These are phyloP conservation scores for Lytechinus variegatus DNA, from an alignment of 35 echinoderm and acorn worm species.

Conservation along the genomic window DNA sequence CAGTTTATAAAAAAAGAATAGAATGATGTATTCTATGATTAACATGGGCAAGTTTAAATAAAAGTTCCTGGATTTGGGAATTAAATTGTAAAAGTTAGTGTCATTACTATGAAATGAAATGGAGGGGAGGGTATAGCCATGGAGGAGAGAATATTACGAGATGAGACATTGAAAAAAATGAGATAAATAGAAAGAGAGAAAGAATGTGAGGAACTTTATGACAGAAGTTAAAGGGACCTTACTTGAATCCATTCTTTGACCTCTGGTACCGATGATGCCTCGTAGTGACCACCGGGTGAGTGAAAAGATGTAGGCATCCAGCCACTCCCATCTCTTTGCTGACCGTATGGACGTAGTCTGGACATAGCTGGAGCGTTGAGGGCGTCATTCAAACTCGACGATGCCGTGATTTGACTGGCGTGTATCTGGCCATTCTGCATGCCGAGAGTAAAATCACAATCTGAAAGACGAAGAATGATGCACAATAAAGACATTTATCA, in stretches of 20 bases:
- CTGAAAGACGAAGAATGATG: slow-evolving; percentile 20
- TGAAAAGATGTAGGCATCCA: slow-evolving; percentile 26
- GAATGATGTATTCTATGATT: no score
- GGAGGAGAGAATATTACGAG: no score
- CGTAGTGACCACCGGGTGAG: neutral
- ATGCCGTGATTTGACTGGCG: slow-evolving; percentile 82
- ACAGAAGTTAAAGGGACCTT: no score
- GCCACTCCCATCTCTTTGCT: slow-evolving; percentile 9
- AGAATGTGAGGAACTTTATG: no score
- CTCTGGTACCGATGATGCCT: neutral
- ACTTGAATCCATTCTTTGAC: slow-evolving; percentile 51
- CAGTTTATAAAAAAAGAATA: no score
- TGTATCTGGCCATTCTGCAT: slow-evolving; percentile 76
- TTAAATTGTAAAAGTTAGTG: no score
- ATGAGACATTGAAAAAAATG: no score
- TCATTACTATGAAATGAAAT: no score
- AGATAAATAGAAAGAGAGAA: neutral
- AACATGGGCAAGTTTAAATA: no score
- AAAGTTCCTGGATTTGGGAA: no score
- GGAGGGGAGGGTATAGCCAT: no score
- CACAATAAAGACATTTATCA: no score
- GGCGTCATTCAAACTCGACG: slow-evolving; percentile 58
- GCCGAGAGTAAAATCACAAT: slow-evolving; percentile 81
- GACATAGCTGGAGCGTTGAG: slow-evolving; percentile 58
- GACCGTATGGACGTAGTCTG: slow-evolving; percentile 77